Percentiles rank a stretch among this genome's conserved stretches.
phyloP scores from a whole-genome alignment of 2,113 vertebrate genomes.

The Xiphophorus maculatus region DNA sequence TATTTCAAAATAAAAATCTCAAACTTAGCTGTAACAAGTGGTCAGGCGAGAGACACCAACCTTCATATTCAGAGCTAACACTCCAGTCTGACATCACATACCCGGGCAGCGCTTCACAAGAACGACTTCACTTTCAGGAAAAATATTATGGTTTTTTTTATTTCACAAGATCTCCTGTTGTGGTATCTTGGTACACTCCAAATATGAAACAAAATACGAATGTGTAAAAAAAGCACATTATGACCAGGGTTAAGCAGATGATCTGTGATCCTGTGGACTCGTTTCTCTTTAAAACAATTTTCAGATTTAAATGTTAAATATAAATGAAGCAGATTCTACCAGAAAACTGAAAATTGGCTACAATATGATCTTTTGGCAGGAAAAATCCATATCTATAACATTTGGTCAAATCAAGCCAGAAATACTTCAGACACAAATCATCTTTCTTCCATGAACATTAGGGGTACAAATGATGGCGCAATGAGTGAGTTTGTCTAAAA shows the following conservation, averaged over 20 bases:
- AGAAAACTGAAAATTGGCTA: background rate
- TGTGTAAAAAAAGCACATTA: too few species aligned
- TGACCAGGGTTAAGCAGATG: background rate
- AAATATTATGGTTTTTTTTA: too few species aligned
- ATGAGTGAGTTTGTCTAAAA: background rate
- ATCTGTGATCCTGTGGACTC: background rate
- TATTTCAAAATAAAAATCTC: background rate
- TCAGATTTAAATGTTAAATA: background rate
- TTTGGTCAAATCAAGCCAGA: background rate
- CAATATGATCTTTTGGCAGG: background rate
- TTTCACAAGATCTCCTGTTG: too few species aligned
- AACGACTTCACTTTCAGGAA: too few species aligned
- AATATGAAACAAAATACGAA: too few species aligned
- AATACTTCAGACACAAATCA: background rate
- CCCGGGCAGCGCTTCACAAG: too few species aligned
- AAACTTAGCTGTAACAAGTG: background rate
- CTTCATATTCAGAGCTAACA: background rate
- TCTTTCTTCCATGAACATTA: background rate
- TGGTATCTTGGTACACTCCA: too few species aligned
- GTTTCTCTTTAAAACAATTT: background rate
- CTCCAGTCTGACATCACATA: background rate
- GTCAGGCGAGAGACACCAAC: background rate
- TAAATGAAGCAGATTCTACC: background rate
- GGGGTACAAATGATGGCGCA: background rate
- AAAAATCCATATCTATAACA: background rate